These are phyloP conservation scores for Apeltes quadracus DNA, from an alignment of 2,113 vertebrate genomes.

Conservation along the genomic window DNA sequence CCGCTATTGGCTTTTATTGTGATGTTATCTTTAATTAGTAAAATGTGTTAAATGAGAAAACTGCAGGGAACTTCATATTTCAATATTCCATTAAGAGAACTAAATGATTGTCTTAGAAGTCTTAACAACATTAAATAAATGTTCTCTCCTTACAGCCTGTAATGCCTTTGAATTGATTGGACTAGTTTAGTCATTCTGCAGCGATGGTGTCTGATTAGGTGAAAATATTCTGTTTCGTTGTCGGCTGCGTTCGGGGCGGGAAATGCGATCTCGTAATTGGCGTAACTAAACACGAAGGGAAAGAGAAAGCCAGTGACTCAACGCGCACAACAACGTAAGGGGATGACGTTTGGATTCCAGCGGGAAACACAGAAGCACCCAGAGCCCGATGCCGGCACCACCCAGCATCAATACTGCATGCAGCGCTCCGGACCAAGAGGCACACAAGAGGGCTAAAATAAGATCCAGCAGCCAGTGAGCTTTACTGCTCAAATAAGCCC, in stretches of 20 bases:
- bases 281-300: conserved; percentile 59
- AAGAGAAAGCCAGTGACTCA: conserved; percentile 55
- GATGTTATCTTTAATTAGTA: conserved; percentile 29
- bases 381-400: conserved; percentile 58
- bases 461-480: conserved; percentile 60
- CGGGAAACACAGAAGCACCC: conserved; percentile 49
- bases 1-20: conserved; percentile 45
- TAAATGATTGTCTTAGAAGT: conserved; percentile 10
- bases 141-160: conserved; percentile 35
- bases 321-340: conserved; percentile 14
- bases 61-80: conserved; percentile 27
- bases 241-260: conserved; percentile 30
- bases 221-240: conserved; percentile 49
- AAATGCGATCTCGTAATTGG: conserved; percentile 60
- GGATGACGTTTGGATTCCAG: conserved; percentile 44
- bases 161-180: conserved; percentile 39
- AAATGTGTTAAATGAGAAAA: conserved; percentile 30
- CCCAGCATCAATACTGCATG: conserved; percentile 75
- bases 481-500: conserved; percentile 62
- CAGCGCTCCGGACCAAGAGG: conserved; percentile 62
- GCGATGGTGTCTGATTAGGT: conserved; percentile 66
- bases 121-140: conserved; percentile 42
- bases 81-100: conserved; percentile 18
- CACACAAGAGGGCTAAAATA: conserved; percentile 72
- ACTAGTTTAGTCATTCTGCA: conserved; percentile 45